phyloP scores from a whole-genome alignment of 2,888 invertebrate genomes.

The Coenonympha arcania region DNA sequence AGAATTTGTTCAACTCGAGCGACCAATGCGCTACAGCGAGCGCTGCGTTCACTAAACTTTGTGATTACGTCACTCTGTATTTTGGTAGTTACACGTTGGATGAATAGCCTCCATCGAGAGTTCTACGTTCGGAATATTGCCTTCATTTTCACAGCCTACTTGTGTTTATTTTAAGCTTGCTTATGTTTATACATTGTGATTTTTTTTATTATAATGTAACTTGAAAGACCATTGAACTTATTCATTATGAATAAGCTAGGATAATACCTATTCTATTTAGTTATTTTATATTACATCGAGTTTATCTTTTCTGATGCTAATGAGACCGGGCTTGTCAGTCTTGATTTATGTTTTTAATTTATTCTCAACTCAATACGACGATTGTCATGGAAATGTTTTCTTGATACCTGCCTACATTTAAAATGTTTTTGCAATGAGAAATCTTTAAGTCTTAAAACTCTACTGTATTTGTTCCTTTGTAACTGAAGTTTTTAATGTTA shows the following conservation, averaged over 20 bases:
- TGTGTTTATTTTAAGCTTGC: background rate
- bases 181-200: background rate
- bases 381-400: slow-evolving; percentile 8
- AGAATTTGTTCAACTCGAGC: slow-evolving; percentile 40
- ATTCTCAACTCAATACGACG: background rate
- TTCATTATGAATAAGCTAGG: slow-evolving; percentile 13
- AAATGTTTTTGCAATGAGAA: background rate
- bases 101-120: slow-evolving; percentile 52
- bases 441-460: too few species aligned
- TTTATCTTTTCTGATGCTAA: slow-evolving; percentile 20
- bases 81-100: slow-evolving; percentile 45
- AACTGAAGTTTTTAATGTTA: too few species aligned
- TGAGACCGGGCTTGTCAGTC: slow-evolving; percentile 12
- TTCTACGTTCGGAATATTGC: slow-evolving; percentile 49
- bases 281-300: slow-evolving; percentile 44
- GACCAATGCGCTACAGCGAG: slow-evolving; percentile 49
- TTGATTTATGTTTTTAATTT: slow-evolving; percentile 14
- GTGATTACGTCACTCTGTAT: slow-evolving; percentile 61
- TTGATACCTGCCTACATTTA: slow-evolving; percentile 8
- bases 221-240: slow-evolving; percentile 15
- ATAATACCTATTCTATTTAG: slow-evolving; percentile 14
- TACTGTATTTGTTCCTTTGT: too few species aligned
- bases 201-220: slow-evolving; percentile 6
- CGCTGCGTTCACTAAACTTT: slow-evolving; percentile 70
- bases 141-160: slow-evolving; percentile 11